These are phyloP conservation scores for Acromyrmex echinatior DNA, from an alignment of 1,140 invertebrate genomes.

Conservation along the genomic window DNA sequence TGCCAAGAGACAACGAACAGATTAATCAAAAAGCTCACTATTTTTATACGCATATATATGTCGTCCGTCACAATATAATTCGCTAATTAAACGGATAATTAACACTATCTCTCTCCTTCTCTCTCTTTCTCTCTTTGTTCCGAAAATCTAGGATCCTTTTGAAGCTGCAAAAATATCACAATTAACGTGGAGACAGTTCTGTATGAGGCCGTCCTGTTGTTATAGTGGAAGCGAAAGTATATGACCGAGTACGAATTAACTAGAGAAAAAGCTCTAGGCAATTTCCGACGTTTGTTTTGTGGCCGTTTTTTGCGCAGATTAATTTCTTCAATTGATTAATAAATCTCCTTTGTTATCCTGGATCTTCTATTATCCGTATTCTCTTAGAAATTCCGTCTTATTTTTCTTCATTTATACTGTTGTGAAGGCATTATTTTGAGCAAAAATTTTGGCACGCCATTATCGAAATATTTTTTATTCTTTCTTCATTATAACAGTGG, in stretches of 20 bases:
- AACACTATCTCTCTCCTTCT: slow-evolving; percentile 7
- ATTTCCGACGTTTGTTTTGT: slow-evolving; percentile 52
- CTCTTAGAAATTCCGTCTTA: not conserved
- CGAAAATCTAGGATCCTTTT: slow-evolving; percentile 50
- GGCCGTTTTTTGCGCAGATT: slow-evolving; percentile 29
- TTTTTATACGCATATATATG: not conserved
- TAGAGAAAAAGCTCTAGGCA: slow-evolving; percentile 40
- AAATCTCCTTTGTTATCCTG: slow-evolving; percentile 7
- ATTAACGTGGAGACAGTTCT: slow-evolving; percentile 36
- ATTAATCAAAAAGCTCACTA: slow-evolving; percentile 37
- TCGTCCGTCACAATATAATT: slow-evolving; percentile 27
- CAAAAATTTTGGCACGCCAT: not conserved
- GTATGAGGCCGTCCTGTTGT: not conserved
- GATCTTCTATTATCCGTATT: slow-evolving; percentile 14
- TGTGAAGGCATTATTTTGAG: not conserved
- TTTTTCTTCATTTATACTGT: slow-evolving; percentile 19
- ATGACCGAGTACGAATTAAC: slow-evolving; percentile 31
- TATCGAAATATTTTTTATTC: slow-evolving; percentile 1
- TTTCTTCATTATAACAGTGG: not conserved
- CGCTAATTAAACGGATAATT: slow-evolving; percentile 53
- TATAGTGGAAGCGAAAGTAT: slow-evolving; percentile 15
- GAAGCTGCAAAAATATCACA: slow-evolving; percentile 50
- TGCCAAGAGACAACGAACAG: not conserved
- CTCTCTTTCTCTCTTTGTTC: not conserved
- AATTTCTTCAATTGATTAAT: slow-evolving; percentile 61